Evolutionary conservation across 2,797 vertebrate genomes (phyloP).

Genomic region (Microctenopoma steveboyesi): DNA sequence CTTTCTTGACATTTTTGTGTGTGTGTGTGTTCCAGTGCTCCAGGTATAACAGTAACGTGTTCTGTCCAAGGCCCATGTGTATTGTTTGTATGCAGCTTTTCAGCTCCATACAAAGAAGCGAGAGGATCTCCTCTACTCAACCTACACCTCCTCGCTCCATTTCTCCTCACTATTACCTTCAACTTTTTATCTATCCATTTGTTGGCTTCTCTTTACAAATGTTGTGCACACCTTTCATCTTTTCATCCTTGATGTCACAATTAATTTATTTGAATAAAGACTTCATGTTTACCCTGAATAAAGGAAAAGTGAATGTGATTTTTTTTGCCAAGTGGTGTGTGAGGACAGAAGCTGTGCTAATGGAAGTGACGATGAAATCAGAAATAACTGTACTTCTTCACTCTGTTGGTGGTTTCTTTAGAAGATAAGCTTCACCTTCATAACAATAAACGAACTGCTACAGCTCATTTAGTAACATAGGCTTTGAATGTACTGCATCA

Average conservation of each 20-base stretch:
- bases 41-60: not conserved
- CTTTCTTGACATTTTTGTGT: not conserved
- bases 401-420: not conserved
- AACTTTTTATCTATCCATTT: constrained; percentile 13
- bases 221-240: not conserved
- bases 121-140: not conserved
- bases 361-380: not conserved
- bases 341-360: not conserved
- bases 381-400: not conserved
- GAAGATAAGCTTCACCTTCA: not conserved
- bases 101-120: constrained; percentile 18
- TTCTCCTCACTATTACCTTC: not conserved
- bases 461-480: not conserved
- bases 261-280: not conserved
- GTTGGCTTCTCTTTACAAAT: not conserved
- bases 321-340: not conserved
- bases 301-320: not conserved
- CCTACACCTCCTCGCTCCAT: not conserved
- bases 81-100: constrained; percentile 36
- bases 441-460: too few relatives aligned
- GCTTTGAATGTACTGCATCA: too few relatives aligned
- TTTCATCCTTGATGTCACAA: not conserved
- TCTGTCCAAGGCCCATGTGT: constrained; percentile 23
- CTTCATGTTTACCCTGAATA: constrained; percentile 1
- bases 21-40: not conserved